phyloP scores from a whole-genome alignment of 2,113 vertebrate species.

The Barbus barbus region DNA sequence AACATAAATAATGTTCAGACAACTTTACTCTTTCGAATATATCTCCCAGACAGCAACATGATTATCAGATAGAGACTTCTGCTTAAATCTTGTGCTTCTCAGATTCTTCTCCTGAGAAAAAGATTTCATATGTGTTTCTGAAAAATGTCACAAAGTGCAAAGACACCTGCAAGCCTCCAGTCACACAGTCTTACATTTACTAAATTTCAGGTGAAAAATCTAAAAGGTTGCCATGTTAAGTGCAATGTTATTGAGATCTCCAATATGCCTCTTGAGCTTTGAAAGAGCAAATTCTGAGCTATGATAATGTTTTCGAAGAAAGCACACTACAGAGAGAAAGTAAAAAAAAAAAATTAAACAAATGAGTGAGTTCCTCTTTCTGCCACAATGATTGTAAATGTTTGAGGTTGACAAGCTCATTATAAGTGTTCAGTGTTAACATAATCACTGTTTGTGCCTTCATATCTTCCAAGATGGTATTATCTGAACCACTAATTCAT shows the following conservation, averaged over 20 bases:
- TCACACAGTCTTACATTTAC: too few species aligned
- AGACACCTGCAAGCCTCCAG: too few species aligned
- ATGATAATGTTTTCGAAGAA: background rate
- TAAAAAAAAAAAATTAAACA: background rate
- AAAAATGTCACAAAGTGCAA: too few species aligned
- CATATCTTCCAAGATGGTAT: background rate
- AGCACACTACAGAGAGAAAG: background rate
- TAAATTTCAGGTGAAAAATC: background rate
- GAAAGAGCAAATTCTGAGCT: background rate
- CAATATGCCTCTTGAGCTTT: background rate
- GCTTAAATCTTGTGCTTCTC: too few species aligned
- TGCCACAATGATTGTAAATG: background rate
- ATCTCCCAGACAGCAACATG: background rate
- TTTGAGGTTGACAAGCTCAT: conserved; percentile 20
- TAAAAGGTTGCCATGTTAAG: background rate
- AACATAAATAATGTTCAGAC: too few species aligned
- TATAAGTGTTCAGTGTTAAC: background rate
- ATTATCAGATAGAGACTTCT: background rate
- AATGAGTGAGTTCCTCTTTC: background rate
- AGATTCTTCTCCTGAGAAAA: too few species aligned
- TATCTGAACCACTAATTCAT: conserved; percentile 9
- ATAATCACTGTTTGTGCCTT: conserved; percentile 17
- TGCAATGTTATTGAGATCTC: background rate
- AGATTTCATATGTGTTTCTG: too few species aligned
- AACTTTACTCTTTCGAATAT: background rate